Conservation (phyloP, 2,113 vertebrate genomes). For the Anarhynchus alexandrinus region DNA sequence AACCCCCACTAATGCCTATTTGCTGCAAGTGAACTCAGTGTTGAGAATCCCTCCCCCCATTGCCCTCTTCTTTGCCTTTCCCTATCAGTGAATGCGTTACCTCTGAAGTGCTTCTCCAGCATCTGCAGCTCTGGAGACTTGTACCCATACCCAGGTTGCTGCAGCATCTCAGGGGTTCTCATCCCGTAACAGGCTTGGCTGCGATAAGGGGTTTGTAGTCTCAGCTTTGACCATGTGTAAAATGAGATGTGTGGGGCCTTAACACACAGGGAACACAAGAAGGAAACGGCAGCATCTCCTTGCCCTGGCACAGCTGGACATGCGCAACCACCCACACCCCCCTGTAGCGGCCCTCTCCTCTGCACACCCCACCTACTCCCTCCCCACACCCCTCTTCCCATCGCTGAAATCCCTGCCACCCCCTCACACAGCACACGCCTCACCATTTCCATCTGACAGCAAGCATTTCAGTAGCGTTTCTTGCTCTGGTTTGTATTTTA, state of each 20-base stretch:
- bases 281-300: background rate
- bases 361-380: background rate
- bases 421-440: background rate
- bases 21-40: background rate
- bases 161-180: background rate
- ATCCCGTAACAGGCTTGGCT: background rate
- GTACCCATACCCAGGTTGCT: background rate
- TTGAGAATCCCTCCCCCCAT: background rate
- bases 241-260: background rate
- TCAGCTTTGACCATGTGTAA: background rate
- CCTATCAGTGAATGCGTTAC: rapidly evolving
- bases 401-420: background rate
- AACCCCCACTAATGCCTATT: background rate
- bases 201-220: background rate
- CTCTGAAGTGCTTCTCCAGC: background rate
- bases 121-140: background rate
- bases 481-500: background rate
- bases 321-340: background rate
- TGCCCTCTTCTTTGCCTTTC: background rate
- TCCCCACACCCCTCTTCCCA: background rate
- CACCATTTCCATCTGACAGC: background rate
- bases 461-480: background rate
- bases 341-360: background rate
- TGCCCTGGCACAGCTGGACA: no score
- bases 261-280: background rate